Conservation (phyloP, 1,140 invertebrate species). For the Halictus rubicundus region DNA sequence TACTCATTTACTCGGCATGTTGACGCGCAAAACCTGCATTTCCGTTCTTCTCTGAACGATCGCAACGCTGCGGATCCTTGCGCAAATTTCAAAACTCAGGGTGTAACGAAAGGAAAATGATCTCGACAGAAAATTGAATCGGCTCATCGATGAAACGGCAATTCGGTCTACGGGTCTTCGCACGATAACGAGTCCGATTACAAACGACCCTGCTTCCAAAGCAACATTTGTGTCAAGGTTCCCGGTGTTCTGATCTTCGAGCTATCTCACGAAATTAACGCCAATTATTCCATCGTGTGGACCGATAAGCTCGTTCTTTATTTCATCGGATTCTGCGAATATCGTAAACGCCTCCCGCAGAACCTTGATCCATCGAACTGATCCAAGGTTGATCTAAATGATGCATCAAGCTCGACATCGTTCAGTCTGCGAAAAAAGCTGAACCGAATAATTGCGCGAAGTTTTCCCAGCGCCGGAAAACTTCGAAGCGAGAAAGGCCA, state of each 20-base stretch:
- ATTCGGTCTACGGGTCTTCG: constrained; percentile 3
- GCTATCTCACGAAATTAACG: background rate
- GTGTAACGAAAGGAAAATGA: constrained; percentile 17
- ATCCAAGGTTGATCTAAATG: too few species aligned
- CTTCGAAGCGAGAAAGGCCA: background rate
- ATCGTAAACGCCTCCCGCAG: too few species aligned
- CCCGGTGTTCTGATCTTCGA: background rate
- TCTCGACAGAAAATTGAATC: background rate
- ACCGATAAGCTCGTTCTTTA: too few species aligned
- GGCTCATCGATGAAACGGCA: background rate
- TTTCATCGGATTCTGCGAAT: too few species aligned
- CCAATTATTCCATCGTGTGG: too few species aligned
- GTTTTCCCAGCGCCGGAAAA: background rate
- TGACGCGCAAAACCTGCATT: background rate
- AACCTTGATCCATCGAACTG: too few species aligned
- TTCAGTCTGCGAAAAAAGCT: too few species aligned
- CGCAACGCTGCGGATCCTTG: background rate
- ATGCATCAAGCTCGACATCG: too few species aligned
- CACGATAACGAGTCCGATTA: constrained; percentile 19
- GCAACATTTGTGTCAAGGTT: constrained; percentile 54
- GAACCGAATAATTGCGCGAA: too few species aligned
- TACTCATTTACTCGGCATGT: constrained; percentile 27
- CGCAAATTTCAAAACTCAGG: background rate
- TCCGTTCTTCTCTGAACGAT: background rate
- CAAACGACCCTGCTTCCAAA: constrained; percentile 35